Evolutionary conservation across 1,140 invertebrate species (phyloP).

Genomic region (Globodera ellingtonae): DNA sequence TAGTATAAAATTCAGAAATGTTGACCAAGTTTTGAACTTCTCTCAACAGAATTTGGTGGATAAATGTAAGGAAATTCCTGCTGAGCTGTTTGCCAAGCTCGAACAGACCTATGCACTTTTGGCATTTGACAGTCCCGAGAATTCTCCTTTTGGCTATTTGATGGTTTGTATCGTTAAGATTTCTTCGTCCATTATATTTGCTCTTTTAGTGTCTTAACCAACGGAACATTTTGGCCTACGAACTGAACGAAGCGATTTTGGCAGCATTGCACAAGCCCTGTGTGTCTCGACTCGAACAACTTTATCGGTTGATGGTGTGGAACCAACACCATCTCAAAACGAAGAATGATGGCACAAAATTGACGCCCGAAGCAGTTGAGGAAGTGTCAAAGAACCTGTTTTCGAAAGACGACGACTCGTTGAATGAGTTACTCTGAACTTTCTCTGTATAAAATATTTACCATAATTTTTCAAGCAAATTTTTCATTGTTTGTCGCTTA

Average conservation of each 20-base stretch:
- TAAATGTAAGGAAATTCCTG: constrained; percentile 39
- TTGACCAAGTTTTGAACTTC: constrained; percentile 49
- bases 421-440: constrained; percentile 30
- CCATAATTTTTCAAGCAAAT: background rate
- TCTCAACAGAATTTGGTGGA: constrained; percentile 47
- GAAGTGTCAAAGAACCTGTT: constrained; percentile 26
- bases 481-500: background rate
- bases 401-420: background rate
- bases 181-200: constrained; percentile 64
- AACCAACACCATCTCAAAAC: constrained; percentile 42
- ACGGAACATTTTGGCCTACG: constrained; percentile 71
- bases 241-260: constrained; percentile 46
- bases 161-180: constrained; percentile 66
- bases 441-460: constrained; percentile 18
- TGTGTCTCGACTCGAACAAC: constrained; percentile 40
- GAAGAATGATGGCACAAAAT: constrained; percentile 26
- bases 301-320: constrained; percentile 50
- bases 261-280: constrained; percentile 26
- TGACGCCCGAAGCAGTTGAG: constrained; percentile 16
- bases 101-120: constrained; percentile 85
- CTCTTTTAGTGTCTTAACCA: constrained; percentile 71
- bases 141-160: constrained; percentile 90
- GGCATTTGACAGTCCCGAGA: constrained; percentile 92
- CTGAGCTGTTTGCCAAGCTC: constrained; percentile 66
- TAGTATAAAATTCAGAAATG: constrained; percentile 32